Base-by-base conservation (phyloP, 2,888 invertebrate genomes). In the Coecobrya sp. region DNA sequence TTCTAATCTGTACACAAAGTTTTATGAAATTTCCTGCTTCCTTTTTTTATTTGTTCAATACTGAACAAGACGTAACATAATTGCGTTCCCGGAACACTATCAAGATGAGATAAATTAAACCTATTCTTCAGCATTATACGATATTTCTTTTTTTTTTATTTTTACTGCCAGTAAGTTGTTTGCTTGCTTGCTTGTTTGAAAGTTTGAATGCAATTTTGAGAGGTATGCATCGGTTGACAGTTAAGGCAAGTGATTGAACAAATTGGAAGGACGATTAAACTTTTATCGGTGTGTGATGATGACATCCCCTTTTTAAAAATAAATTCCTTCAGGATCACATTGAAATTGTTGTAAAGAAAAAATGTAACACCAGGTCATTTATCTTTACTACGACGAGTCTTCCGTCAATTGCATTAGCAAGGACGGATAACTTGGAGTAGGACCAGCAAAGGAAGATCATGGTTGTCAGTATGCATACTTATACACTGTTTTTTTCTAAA, bases 381-480 rank as follows among this genome's bases (percentile, higher is more conserved):
- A 89, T 89, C 82, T 88, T 68, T 82, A 89, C 68, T 82, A 22
- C 81, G 42, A 22, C 81, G 42, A 79, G 27, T 49, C 10, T 76
- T 19, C 81, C 88, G 27, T 81, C 81, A 45, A 79, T 86, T 73
- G 42, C 84, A 11, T n/a, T 16, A 30, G 13, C 25, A 27, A 36
- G n/a, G 16, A 42, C 13, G 36, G 19, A n/a, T 36, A 42, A n/a
- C n/a, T 36, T 10, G 8, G 0, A 11, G 62, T 65, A 27, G 65
- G 11, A 65, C 30, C 13, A 16, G 19, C 36, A 10, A 4, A 13
- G 30, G 42, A 70, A 42, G 45, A 13, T 59, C 36, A 55, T 73
- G 10, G 10, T 42, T 55, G 55, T 55, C 87, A 52, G 13, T 22
- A 25, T 27, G 16, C 49, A 13, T 49, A 22, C 30, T 16, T 65